phyloP scores from a whole-genome alignment of 2,888 invertebrate species.

The Tetramorium bicarinatum region DNA sequence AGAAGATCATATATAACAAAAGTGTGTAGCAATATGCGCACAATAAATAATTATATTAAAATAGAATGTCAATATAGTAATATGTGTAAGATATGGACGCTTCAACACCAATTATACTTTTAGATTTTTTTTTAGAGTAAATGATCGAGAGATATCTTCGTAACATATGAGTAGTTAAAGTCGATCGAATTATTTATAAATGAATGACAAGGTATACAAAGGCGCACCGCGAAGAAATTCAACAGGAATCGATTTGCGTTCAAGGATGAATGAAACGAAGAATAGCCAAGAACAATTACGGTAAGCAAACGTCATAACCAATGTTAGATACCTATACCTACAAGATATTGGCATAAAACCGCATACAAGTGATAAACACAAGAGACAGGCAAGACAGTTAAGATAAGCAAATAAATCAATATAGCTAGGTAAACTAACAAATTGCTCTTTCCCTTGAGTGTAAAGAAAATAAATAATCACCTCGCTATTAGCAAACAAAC shows the following conservation, averaged over 20 bases:
- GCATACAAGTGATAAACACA: slow-evolving; percentile 13
- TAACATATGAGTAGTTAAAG: slow-evolving; percentile 23
- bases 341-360: slow-evolving; percentile 12
- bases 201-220: slow-evolving; percentile 28
- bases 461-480: background rate
- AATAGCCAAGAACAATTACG: slow-evolving; percentile 37
- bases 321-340: no score
- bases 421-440: slow-evolving; percentile 33
- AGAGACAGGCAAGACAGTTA: slow-evolving; percentile 1
- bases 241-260: slow-evolving; percentile 41
- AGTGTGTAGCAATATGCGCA: background rate
- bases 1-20: background rate
- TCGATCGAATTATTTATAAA: slow-evolving; percentile 49
- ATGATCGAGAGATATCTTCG: background rate
- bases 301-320: slow-evolving; percentile 39
- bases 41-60: background rate
- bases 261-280: slow-evolving; percentile 46
- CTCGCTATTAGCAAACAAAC: slow-evolving; percentile 11
- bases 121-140: background rate
- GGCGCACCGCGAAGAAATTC: slow-evolving; percentile 29
- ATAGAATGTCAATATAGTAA: background rate
- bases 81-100: background rate
- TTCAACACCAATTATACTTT: background rate
- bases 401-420: slow-evolving; percentile 23
- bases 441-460: slow-evolving; percentile 3